Evolutionary conservation across 1,140 invertebrate genomes (phyloP), one percentile per base, ranked within the genome.

Genomic region (Archegozetes longisetosus): DNA sequence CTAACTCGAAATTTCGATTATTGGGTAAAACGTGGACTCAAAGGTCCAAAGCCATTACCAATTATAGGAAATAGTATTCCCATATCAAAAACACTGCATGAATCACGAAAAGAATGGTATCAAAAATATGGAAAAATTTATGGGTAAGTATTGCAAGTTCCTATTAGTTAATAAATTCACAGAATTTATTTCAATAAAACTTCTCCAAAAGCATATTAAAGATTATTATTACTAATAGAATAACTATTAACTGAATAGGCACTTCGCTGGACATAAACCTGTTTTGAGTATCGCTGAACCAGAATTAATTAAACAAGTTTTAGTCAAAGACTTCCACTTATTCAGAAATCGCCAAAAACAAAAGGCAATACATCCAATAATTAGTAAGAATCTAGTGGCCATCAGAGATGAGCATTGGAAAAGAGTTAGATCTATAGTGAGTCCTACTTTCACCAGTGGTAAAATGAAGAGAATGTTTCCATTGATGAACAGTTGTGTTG

Each of bases 371-470:
- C 51, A 58, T 56, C 51, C 6, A 56, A 58, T 58, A 6, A n/a
- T 54, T 13, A 26, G 32, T 12, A 6, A 58, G 13, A 54, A 54
- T 58, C 12, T 58, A 13, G 32, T 58, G 13, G 14, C 49, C 23
- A 28, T 28, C 12, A 13, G 26, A 12, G 77, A 75, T 14, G 55
- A 60, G n/a, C 13, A 58, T 61, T 60, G 58, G 58, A 60, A 60
- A 25, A 17, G 55, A n/a, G 20, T 61, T 26, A 6, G 58, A 24
- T 13, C 23, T 9, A 61, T 60, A 14, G n/a, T 60, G 13, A 60
- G n/a, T 47, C 56, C 56, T 9, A 58, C 54, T 12, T 58, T 58
- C 56, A 58, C 47, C 12, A 54, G n/a, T 17, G 25, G 24, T 17
- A 61, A 61, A 25, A 26, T 60, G 26, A 60, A 60, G 55, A 14